Percentiles rank a stretch among this genome's conserved stretches.
Conservation (phyloP, 2,888 invertebrate species). For the Acanthacorydalis orientalis region DNA sequence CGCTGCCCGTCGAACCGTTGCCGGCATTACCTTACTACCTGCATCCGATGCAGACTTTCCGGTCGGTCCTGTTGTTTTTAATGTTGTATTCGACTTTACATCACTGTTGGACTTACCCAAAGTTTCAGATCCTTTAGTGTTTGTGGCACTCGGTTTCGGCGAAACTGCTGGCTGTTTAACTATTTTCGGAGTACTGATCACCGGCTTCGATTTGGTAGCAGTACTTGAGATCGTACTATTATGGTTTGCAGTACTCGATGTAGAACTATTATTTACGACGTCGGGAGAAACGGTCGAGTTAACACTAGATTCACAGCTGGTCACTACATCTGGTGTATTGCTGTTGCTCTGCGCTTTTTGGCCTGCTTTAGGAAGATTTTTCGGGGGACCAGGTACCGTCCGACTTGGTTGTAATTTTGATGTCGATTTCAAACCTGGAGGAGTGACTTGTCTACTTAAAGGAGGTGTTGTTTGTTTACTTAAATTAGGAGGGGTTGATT, state of each 20-base stretch:
- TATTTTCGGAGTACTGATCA: constrained; percentile 9
- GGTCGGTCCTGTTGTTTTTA: constrained; percentile 10
- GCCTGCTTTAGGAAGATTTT: constrained; percentile 22
- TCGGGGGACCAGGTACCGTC: constrained; percentile 27
- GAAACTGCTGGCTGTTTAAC: background rate
- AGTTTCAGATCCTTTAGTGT: constrained; percentile 10
- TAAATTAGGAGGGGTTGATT: constrained; percentile 1
- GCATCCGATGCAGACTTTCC: constrained; percentile 7
- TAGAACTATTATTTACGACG: constrained; percentile 32
- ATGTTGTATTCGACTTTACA: constrained; percentile 10
- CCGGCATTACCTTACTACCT: constrained; percentile 16
- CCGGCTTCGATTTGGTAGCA: background rate
- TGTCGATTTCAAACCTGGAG: constrained; percentile 8
- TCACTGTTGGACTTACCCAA: constrained; percentile 11
- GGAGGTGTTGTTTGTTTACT: constrained; percentile 20
- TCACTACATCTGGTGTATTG: constrained; percentile 54
- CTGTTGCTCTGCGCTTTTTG: constrained; percentile 19
- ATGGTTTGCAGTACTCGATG: background rate
- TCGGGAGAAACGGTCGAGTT: constrained; percentile 36
- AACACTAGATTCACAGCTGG: constrained; percentile 44
- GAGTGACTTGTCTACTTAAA: constrained; percentile 9
- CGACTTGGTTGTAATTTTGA: constrained; percentile 9
- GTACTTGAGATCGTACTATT: too few species aligned
- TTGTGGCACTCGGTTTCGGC: background rate
- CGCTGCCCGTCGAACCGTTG: constrained; percentile 31